A percentile compares a stretch with the other conserved stretches of the same genome.
phyloP scores from a whole-genome alignment of 2,113 vertebrate species.

The Zosterops hypoxanthus region DNA sequence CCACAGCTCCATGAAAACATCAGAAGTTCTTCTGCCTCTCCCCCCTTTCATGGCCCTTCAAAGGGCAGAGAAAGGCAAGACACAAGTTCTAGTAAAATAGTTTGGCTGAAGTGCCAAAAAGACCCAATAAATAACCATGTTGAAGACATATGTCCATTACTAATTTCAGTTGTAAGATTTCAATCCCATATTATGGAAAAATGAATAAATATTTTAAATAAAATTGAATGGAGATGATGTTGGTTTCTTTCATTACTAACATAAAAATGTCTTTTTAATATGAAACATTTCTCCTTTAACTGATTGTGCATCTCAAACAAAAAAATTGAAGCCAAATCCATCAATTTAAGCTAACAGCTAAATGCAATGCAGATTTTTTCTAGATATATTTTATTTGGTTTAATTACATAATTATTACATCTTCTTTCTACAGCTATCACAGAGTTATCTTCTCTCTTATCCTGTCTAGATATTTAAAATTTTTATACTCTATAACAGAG shows the following conservation, averaged over 20 bases:
- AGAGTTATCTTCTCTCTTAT: background rate
- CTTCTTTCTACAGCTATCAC: background rate
- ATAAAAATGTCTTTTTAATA: background rate
- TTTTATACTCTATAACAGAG: fast-evolving
- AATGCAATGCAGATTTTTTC: background rate
- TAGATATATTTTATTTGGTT: background rate
- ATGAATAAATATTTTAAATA: background rate
- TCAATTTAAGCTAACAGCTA: background rate
- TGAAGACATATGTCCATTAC: background rate
- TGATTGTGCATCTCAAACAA: background rate
- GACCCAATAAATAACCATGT: background rate
- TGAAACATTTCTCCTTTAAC: background rate
- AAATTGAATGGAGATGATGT: background rate
- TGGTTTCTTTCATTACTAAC: background rate
- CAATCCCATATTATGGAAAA: background rate
- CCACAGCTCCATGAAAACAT: background rate
- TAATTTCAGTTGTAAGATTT: background rate
- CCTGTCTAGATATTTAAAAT: background rate
- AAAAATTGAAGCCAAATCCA: background rate
- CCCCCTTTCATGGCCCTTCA: fast-evolving
- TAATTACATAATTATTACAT: background rate
- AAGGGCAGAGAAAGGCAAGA: background rate
- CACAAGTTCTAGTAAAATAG: background rate
- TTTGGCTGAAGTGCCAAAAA: background rate
- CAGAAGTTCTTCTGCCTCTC: background rate